Base-by-base conservation (phyloP, 2,113 vertebrate genomes). In the Romanogobio albipinnatus region DNA sequence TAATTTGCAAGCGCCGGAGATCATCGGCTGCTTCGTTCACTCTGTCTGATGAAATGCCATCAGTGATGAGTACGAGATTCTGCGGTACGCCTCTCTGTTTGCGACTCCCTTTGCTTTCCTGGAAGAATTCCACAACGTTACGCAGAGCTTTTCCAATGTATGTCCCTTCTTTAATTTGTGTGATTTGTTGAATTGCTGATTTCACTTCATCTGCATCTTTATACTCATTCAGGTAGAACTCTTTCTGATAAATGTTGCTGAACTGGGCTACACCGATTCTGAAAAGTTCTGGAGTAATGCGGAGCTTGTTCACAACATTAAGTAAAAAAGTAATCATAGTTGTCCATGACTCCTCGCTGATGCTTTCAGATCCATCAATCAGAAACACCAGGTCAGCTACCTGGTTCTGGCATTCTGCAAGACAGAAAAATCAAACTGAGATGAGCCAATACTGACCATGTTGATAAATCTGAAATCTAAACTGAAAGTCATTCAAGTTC, bases 21-120 rank as follows among this genome's bases (percentile, higher is more conserved):
- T 4, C 1, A 0, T 87, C 24, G 0, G 94, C 93, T 0, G 91
- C 81, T 0, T 90, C 83, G 2, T 84, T 47, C 56, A 95, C 93
- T 0, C 22, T 62, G 3, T 95, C 95, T 9, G 87, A 15, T 0
- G 95, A 95, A 0, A 87, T 78, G 0, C 94, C 93, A 8, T 94
- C 95, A 0, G 95, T 96, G 89, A 96, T 94, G 71, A 97, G 87
- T 15, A 96, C 80, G 59, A 96, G 91, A 24, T 93, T 95, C 87
- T 96, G 94, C 6, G 92, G 90, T 29, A 96, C 79, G 1, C 68
- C 70, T 0, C 24, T 66, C 9, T 83, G 84, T 17, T 58, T 92
- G 4, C 93, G 89, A 70, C 94, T 88, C 1, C 96, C 95, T 0
- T 36, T 86, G 0, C 75, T 87, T 3, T 85, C 81, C 5, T 94